These are phyloP conservation scores for Pelusios castaneus DNA, from an alignment of 2,113 vertebrate genomes.

Conservation along the genomic window DNA sequence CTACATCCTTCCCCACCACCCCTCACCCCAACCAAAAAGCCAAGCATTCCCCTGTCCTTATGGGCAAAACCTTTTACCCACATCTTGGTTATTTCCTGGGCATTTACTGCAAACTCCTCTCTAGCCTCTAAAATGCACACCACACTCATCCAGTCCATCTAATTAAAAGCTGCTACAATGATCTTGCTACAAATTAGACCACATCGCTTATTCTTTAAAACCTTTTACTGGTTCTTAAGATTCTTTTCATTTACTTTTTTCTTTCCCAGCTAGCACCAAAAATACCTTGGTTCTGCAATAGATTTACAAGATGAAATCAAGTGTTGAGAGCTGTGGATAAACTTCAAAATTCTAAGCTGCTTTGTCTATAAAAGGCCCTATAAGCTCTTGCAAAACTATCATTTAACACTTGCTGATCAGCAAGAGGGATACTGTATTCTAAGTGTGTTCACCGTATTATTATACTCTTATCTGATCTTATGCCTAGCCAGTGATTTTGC, in stretches of 20 bases:
- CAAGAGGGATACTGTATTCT: neutral
- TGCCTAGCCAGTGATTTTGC: neutral
- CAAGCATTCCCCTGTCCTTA: neutral
- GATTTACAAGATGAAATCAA: fast-evolving
- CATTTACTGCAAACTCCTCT: neutral
- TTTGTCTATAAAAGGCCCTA: neutral
- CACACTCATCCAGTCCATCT: neutral
- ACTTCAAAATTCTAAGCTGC: fast-evolving
- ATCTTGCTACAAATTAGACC: neutral
- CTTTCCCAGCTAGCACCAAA: neutral
- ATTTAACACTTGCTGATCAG: neutral
- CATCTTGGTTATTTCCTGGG: neutral
- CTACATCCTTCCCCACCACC: fast-evolving
- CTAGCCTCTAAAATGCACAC: neutral
- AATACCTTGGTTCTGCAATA: fast-evolving
- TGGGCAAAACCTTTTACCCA: neutral
- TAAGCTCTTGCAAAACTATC: fast-evolving
- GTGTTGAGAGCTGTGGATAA: neutral
- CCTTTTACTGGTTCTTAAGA: fast-evolving
- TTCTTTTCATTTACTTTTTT: fast-evolving
- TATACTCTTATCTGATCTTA: neutral
- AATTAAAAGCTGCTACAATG: neutral
- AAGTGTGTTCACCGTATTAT: neutral
- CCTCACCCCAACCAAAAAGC: neutral
- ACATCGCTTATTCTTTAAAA: neutral